phyloP scores from a whole-genome alignment of 1,140 invertebrate genomes.

The Littorina saxatilis region DNA sequence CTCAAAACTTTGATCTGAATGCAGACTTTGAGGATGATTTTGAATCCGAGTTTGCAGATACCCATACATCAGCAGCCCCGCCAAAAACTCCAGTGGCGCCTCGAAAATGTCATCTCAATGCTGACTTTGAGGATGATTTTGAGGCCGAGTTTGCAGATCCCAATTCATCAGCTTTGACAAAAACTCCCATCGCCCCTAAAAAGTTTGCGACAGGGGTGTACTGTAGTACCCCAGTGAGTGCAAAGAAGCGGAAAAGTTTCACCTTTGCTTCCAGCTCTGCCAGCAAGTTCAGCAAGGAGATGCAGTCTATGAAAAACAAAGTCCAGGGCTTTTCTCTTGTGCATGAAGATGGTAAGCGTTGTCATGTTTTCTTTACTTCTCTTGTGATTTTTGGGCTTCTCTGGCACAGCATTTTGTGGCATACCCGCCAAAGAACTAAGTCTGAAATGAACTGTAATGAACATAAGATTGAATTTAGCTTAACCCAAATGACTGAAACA shows the following conservation, averaged over 20 bases:
- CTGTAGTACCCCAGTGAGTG: constrained; percentile 28
- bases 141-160: neutral
- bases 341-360: constrained; percentile 16
- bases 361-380: no score
- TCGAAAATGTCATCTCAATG: neutral
- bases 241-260: neutral
- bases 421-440: no score
- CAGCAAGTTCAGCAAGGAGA: neutral
- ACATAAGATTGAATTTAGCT: no score
- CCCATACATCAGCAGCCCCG: neutral
- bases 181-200: neutral
- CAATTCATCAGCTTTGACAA: neutral
- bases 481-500: no score
- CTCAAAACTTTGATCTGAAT: neutral
- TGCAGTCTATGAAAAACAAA: no score
- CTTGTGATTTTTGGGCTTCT: no score
- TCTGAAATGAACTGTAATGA: no score
- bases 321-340: neutral
- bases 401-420: no score
- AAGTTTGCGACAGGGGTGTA: neutral
- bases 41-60: constrained; percentile 2
- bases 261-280: no score
- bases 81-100: neutral
- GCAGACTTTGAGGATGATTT: neutral
- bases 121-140: neutral